Evolutionary conservation across 2,888 invertebrate genomes (phyloP).

Genomic region (Sphaeridia pumilis): DNA sequence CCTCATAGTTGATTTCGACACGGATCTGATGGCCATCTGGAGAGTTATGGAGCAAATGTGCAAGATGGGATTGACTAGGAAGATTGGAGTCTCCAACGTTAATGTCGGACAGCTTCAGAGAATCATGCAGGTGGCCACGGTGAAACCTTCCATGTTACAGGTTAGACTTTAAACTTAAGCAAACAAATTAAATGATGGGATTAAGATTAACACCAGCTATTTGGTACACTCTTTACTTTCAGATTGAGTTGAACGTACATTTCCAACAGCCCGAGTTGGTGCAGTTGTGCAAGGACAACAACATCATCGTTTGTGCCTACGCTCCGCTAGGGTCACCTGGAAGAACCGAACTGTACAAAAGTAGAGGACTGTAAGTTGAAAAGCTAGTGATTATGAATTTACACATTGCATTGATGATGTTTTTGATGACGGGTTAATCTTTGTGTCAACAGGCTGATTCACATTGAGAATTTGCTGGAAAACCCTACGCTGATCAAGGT

Average conservation of each 20-base stretch:
- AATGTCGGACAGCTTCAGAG: constrained; percentile 59
- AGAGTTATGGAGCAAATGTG: constrained; percentile 57
- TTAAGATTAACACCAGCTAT: no score
- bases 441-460: neutral
- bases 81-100: constrained; percentile 77
- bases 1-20: constrained; percentile 50
- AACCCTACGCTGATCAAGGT: constrained; percentile 38
- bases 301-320: constrained; percentile 44
- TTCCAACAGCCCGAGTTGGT: constrained; percentile 57
- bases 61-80: constrained; percentile 53
- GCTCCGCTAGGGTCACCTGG: constrained; percentile 28
- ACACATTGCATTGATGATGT: neutral
- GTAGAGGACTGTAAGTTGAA: constrained; percentile 14
- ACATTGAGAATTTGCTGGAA: constrained; percentile 28
- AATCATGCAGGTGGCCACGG: constrained; percentile 48
- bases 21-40: constrained; percentile 67
- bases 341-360: constrained; percentile 15
- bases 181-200: neutral
- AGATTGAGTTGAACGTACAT: constrained; percentile 65
- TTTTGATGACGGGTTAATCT: neutral
- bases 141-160: constrained; percentile 50
- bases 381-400: neutral
- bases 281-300: constrained; percentile 50
- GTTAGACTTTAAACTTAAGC: constrained; percentile 39
- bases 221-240: constrained; percentile 33